A percentile compares a stretch with the other conserved stretches of the same genome.
Conservation (phyloP, 2,797 vertebrate genomes). For the Australoheros facetus region DNA sequence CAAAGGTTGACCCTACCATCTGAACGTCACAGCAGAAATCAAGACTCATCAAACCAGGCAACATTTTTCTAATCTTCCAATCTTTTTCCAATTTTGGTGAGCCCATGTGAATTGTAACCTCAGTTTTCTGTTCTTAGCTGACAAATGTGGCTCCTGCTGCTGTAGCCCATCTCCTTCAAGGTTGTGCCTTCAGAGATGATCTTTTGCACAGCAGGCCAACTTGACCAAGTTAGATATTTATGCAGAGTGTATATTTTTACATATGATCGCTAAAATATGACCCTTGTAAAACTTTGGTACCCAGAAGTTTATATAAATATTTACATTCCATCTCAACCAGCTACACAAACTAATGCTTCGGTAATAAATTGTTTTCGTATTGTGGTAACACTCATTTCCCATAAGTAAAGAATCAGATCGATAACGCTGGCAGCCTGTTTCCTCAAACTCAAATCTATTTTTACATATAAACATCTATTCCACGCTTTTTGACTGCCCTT, state of each 20-base stretch:
- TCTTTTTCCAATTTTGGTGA: too few species aligned
- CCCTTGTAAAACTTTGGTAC: not conserved
- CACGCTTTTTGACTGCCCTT: not conserved
- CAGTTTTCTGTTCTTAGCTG: too few species aligned
- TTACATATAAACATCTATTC: not conserved
- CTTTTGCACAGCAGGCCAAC: not conserved
- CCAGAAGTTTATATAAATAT: not conserved
- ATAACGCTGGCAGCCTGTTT: rapidly evolving
- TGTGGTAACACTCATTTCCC: not conserved
- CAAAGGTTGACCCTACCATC: too few species aligned
- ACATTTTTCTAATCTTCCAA: too few species aligned
- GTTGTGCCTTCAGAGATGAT: too few species aligned
- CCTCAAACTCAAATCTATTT: not conserved
- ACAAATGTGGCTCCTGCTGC: too few species aligned
- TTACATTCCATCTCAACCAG: not conserved
- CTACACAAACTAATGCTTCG: rapidly evolving
- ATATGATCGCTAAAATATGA: not conserved
- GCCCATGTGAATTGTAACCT: too few species aligned
- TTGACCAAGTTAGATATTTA: not conserved
- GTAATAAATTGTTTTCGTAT: not conserved
- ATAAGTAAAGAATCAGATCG: not conserved
- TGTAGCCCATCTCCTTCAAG: too few species aligned
- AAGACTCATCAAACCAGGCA: too few species aligned
- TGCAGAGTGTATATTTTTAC: not conserved
- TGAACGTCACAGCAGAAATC: too few species aligned